These are phyloP conservation scores for Stomatorhinus ivindoensis DNA, from an alignment of 2,113 vertebrate species.

Conservation along the genomic window DNA sequence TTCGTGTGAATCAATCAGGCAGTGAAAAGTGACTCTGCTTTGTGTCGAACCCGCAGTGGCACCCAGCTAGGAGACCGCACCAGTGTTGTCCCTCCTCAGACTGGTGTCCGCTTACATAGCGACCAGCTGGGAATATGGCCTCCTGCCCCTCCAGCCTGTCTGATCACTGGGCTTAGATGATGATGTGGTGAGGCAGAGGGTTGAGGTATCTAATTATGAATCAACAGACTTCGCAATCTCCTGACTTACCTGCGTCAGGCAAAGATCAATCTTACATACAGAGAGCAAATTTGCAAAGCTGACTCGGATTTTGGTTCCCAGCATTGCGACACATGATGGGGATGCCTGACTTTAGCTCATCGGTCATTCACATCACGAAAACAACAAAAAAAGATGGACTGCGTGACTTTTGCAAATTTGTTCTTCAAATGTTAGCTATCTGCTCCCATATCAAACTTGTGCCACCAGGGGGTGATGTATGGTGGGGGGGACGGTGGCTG, in stretches of 20 bases:
- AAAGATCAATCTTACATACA: background rate
- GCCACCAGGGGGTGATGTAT: conserved; percentile 34
- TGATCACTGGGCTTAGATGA: background rate
- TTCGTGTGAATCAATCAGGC: background rate
- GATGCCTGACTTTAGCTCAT: background rate
- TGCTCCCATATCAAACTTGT: conserved; percentile 11
- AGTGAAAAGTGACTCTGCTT: conserved; percentile 6
- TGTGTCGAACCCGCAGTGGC: background rate
- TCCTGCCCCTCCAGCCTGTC: background rate
- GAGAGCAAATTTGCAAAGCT: background rate
- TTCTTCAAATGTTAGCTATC: background rate
- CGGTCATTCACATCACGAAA: background rate
- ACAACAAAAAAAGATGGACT: background rate
- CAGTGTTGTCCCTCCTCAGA: background rate
- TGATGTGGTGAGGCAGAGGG: background rate
- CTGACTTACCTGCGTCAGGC: background rate
- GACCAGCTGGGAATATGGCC: background rate
- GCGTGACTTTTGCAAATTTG: background rate
- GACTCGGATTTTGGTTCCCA: background rate
- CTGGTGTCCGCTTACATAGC: background rate
- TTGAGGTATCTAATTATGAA: background rate
- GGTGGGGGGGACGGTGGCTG: conserved; percentile 40
- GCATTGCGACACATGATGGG: background rate
- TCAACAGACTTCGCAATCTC: conserved; percentile 7
- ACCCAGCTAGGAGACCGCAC: background rate